A percentile compares a stretch with the other conserved stretches of the same genome.
Conservation (phyloP, 2,797 vertebrate species). For the Sebastes kiyomatsui region DNA sequence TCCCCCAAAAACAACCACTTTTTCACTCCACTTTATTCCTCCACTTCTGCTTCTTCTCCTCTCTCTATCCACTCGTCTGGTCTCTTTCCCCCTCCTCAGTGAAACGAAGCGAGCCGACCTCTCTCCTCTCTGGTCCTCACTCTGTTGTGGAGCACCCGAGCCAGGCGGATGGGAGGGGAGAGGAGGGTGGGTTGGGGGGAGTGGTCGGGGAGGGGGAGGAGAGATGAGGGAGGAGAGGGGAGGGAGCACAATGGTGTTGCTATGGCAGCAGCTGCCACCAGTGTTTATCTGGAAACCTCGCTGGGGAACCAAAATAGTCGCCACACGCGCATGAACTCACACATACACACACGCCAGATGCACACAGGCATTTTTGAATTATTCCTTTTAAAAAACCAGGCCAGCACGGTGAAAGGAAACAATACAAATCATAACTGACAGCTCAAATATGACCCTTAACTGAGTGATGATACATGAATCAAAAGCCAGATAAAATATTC, state of each 20-base stretch:
- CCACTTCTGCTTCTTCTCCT: not conserved
- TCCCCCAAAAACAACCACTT: not conserved
- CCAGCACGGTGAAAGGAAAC: not conserved
- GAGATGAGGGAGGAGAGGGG: conserved; percentile 33
- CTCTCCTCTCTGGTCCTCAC: conserved; percentile 74
- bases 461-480: not conserved
- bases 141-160: conserved; percentile 69
- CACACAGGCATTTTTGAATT: not conserved
- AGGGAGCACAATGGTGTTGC: conserved; percentile 86
- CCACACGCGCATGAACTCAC: conserved; percentile 29
- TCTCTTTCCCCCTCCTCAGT: conserved; percentile 46
- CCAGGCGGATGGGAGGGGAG: conserved; percentile 48
- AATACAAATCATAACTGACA: no score
- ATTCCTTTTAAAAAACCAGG: not conserved
- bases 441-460: not conserved
- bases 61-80: conserved; percentile 28
- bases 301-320: conserved; percentile 80
- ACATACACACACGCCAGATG: not conserved
- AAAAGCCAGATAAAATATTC: not conserved
- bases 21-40: conserved; percentile 27
- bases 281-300: conserved; percentile 87
- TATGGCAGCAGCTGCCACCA: conserved; percentile 91
- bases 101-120: conserved; percentile 62
- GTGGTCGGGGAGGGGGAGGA: not conserved
- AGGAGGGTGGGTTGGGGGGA: conserved; percentile 46